Base-by-base conservation (phyloP, 1,140 invertebrate species). In the Cylas formicarius region DNA sequence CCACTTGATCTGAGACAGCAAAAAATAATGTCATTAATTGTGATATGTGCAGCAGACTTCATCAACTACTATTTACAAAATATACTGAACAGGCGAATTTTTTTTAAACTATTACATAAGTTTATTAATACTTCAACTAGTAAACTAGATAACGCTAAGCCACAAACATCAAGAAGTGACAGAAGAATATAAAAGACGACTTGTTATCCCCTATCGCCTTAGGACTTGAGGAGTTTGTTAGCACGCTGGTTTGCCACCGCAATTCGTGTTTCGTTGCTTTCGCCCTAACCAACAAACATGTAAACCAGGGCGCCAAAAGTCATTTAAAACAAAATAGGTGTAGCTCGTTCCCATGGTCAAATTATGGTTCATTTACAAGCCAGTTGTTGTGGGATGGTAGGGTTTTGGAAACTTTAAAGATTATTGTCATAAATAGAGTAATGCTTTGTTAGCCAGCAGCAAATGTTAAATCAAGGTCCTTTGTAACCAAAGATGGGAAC, bases 241-340 rank as follows among this genome's bases (percentile, higher is more conserved):
- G 83, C 81, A 57, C 81, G 75, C 64, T 85, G 81, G 69, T 86
- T 86, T 51, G 83, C 83, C 62, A 84, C 79, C 46, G 80, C 79
- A 71, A 86, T 84, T 71, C 83, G 80, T 46, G 81, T 81, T 70
- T 84, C 81, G 72, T 86, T 86, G 68, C 82, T 85, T 56, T 82
- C 79, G 57, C 79, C 81, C 81, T 85, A 75, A 58, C 60, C 60
- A 66, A 65, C 51, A 60, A 57, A 62, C 54, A 52, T 26, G 34
- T 57, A 48, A 54, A 56, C 51, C 48, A 56, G 52, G 45, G 54
- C 54, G 54, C 54, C 52, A 44, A 46, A 33, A 39, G 38, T 51
- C 32, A 48, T 23, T 26, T 34, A 53, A 41, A 29, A 38, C 32
- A 29, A 37, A 31, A 21, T 29, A 43, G n/a, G n/a, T n/a, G n/a